A percentile compares a stretch with the other conserved stretches of the same genome.
phyloP scores from a whole-genome alignment of 1,140 invertebrate genomes.

The Mya arenaria region DNA sequence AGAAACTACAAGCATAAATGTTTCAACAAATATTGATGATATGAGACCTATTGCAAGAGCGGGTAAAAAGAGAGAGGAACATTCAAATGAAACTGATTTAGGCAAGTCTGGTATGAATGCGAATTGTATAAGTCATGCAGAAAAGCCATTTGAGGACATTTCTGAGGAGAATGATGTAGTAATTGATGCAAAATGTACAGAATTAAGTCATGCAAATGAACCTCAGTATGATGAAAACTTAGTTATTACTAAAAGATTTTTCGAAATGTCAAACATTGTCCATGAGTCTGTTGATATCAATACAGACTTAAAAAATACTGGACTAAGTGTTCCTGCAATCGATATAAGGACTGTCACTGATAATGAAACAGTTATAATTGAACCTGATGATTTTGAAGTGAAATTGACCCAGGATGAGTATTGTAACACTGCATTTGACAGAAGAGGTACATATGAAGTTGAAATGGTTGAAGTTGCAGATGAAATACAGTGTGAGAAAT shows the following conservation, averaged over 20 bases:
- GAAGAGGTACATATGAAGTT: background rate
- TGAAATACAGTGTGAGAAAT: background rate
- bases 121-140: background rate
- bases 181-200: background rate
- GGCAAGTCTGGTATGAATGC: too few relatives aligned
- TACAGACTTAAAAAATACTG: background rate
- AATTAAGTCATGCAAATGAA: background rate
- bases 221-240: background rate
- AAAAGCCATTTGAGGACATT: background rate
- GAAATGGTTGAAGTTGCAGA: background rate
- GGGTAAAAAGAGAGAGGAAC: too few relatives aligned
- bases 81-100: too few relatives aligned
- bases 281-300: background rate
- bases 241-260: background rate
- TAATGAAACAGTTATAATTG: background rate
- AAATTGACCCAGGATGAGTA: conserved; percentile 30
- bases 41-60: too few relatives aligned
- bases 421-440: too few relatives aligned
- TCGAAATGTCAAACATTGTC: background rate
- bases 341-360: conserved; percentile 2
- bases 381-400: conserved; percentile 37
- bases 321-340: conserved; percentile 16
- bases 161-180: background rate
- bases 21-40: too few relatives aligned
- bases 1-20: too few relatives aligned